phyloP scores from a whole-genome alignment of 2,113 vertebrate species.

The Salvelinus alpinus region DNA sequence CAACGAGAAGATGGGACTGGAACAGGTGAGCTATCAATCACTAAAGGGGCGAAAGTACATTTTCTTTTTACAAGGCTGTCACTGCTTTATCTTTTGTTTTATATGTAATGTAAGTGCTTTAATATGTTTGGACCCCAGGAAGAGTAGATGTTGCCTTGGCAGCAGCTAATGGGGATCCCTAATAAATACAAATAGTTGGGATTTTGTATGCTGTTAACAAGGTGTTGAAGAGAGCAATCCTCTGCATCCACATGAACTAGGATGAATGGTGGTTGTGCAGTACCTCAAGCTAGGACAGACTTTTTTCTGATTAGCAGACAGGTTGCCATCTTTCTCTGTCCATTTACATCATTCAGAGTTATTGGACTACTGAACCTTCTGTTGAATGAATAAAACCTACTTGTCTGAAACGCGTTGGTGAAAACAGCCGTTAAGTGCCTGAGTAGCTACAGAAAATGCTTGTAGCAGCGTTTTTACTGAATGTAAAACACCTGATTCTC shows the following conservation, averaged over 20 bases:
- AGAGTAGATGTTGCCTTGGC: too few species aligned
- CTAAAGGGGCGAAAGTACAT: background rate
- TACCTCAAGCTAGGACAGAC: background rate
- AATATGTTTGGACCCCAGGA: too few species aligned
- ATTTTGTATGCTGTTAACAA: background rate
- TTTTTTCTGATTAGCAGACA: background rate
- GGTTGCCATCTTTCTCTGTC: background rate
- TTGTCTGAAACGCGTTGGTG: background rate
- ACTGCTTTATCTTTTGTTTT: too few species aligned
- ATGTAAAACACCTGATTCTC: background rate
- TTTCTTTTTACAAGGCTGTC: background rate
- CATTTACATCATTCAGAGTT: background rate
- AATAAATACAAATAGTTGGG: background rate
- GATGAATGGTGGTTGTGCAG: too few species aligned
- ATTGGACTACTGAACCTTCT: background rate
- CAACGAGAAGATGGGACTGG: slow-evolving; percentile 78
- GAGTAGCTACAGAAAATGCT: background rate
- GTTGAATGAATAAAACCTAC: slow-evolving; percentile 6
- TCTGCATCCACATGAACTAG: too few species aligned
- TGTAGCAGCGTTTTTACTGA: background rate
- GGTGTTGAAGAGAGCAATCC: too few species aligned
- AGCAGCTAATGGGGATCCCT: too few species aligned
- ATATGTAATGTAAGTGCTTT: too few species aligned
- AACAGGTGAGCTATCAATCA: slow-evolving; percentile 71
- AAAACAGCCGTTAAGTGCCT: background rate